Conservation (phyloP, 2,113 vertebrate genomes). For the Suricata suricatta region DNA sequence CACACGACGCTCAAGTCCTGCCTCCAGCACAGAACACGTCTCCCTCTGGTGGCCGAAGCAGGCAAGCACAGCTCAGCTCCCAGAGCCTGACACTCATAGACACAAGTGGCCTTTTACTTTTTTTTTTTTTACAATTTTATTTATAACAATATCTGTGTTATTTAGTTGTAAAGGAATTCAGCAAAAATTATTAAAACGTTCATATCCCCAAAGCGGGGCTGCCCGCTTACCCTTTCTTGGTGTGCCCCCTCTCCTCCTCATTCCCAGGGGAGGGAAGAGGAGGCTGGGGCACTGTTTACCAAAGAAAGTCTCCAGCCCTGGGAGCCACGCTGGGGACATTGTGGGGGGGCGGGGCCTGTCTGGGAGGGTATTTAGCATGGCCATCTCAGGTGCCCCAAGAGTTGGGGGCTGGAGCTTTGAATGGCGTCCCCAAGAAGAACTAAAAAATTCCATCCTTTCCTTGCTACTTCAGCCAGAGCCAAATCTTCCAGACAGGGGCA, state of each 20-base stretch:
- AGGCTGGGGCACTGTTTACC: constrained; percentile 1
- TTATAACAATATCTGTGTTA: constrained; percentile 97
- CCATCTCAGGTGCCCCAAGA: constrained; percentile 47
- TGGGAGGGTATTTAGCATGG: not conserved
- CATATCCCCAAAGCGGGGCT: constrained; percentile 84
- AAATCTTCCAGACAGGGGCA: constrained; percentile 47
- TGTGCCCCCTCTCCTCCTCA: not conserved
- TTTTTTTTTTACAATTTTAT: constrained; percentile 88
- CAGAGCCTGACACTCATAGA: constrained; percentile 67
- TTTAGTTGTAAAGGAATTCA: constrained; percentile 97
- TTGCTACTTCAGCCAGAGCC: constrained; percentile 53
- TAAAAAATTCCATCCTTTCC: constrained; percentile 34
- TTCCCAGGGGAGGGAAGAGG: constrained; percentile 39
- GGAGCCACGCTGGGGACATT: constrained; percentile 13
- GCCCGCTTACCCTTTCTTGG: constrained; percentile 73
- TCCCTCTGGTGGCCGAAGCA: constrained; percentile 28
- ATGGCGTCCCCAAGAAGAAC: constrained; percentile 35
- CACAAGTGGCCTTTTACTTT: constrained; percentile 65
- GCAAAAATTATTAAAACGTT: constrained; percentile 92
- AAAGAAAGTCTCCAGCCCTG: constrained; percentile 59
- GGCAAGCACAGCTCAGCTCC: constrained; percentile 33
- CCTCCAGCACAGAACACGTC: not conserved
- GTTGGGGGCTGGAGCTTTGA: not conserved
- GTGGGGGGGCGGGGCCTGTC: constrained; percentile 28
- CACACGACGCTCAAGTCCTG: not conserved